These are phyloP conservation scores for Eurytoma adleriae DNA, from an alignment of 2,888 invertebrate species.

Conservation along the genomic window DNA sequence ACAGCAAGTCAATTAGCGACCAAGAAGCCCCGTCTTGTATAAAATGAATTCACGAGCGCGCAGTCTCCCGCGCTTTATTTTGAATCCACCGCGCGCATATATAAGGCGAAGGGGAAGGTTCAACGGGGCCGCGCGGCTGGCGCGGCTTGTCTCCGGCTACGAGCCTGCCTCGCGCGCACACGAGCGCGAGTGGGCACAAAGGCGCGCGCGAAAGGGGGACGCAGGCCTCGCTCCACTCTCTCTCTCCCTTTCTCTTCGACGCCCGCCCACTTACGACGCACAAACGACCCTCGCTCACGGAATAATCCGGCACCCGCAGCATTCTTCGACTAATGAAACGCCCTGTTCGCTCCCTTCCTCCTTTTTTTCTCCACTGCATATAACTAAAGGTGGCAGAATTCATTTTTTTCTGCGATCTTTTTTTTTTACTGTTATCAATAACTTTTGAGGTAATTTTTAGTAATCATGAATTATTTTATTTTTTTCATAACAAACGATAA, in stretches of 20 bases:
- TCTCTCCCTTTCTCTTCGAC: not conserved
- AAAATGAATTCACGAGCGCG: not conserved
- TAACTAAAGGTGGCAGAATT: not conserved
- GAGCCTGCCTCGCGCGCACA: constrained; percentile 4
- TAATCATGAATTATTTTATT: too few relatives aligned
- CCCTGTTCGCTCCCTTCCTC: not conserved
- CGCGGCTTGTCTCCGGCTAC: constrained; percentile 1
- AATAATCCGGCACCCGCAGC: not conserved
- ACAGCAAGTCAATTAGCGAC: too few relatives aligned
- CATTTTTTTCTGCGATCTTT: too few relatives aligned
- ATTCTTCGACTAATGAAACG: not conserved
- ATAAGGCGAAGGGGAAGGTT: not conserved
- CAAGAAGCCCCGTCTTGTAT: too few relatives aligned
- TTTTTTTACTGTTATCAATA: too few relatives aligned
- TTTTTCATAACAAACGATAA: too few relatives aligned
- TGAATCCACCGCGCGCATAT: not conserved
- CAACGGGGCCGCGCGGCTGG: not conserved
- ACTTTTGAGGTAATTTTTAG: too few relatives aligned
- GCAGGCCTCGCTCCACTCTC: constrained; percentile 17
- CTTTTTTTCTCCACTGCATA: not conserved
- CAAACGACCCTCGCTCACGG: constrained; percentile 28
- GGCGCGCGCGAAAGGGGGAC: constrained; percentile 25
- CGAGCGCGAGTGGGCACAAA: not conserved
- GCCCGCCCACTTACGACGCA: constrained; percentile 38
- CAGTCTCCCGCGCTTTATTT: not conserved